Base-by-base conservation (phyloP, 2,797 vertebrate species). In the Galaxias olidus region DNA sequence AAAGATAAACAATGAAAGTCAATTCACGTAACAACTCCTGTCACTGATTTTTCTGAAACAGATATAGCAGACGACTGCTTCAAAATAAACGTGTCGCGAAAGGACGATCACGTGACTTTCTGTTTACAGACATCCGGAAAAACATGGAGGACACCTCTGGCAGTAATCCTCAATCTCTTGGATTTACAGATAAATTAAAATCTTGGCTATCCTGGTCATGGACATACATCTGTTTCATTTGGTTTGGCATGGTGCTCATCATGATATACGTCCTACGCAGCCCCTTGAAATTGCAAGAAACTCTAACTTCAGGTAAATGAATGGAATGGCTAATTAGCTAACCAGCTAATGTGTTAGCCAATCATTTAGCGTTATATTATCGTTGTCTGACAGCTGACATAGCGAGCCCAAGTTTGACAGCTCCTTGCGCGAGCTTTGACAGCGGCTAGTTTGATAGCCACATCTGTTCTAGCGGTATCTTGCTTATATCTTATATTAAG, bases 221-320 rank as follows among this genome's bases (percentile, higher is more conserved):
- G 78, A 94, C 93, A 1, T 96, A 96, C 85, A 89, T 92, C 56
- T 96, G 95, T 68, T 89, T 92, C 63, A 78, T 96, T 42, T 95
- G 90, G 90, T 84, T 94, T 72, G 88, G 90, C 85, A 93, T 89
- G 90, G 92, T 92, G 66, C 87, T 97, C 53, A 92, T 94, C 51
- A 93, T 98, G 77, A 87, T 96, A 7, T 98, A 96, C 84, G 93
- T 92, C 4, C 90, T 98, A 84, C 89, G 96, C 87, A 95, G 94
- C 75, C 95, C 96, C 69, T 89, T 98, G 76, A 95, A 95, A 81
- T 89, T 99, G 65, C 94, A 96, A 87, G 95, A 98, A 86, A 91
- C 92, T 63, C 88, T 96, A 67, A 91, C 93, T 73, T 94, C 94
- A 81, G 97, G 96, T 98, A 90, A 94, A 75, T 83, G 84, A 59